A percentile compares a stretch with the other conserved stretches of the same genome.
Evolutionary conservation across 2,797 vertebrate species (phyloP).

Genomic region (Hirundo rustica): DNA sequence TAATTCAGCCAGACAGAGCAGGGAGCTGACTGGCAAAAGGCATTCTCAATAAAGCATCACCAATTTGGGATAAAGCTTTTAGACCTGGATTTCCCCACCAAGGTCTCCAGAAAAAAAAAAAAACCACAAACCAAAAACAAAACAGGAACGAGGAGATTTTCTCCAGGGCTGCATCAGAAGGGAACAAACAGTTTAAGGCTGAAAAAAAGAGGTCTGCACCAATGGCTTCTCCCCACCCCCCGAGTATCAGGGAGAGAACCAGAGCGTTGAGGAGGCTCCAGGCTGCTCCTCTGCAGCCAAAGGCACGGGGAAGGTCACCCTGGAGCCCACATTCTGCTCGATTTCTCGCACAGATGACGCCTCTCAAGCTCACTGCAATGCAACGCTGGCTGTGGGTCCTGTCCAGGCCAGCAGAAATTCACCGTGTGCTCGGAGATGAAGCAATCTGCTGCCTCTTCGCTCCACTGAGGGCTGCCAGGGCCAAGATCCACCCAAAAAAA

Average conservation of each 20-base stretch:
- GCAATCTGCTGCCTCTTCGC: not conserved
- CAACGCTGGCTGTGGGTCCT: not conserved
- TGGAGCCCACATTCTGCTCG: not conserved
- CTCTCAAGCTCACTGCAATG: conserved; percentile 10
- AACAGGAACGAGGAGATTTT: fast-evolving
- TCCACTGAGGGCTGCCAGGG: not conserved
- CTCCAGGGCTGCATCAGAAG: not conserved
- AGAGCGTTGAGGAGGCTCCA: not conserved
- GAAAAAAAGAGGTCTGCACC: not conserved
- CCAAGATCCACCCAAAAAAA: not conserved
- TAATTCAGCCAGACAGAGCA: not conserved
- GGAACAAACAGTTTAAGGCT: not conserved
- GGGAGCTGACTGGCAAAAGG: not conserved
- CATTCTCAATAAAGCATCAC: not conserved
- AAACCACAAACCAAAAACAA: too few relatives aligned
- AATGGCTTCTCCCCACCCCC: not conserved
- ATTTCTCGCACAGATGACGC: not conserved
- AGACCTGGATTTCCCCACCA: not conserved
- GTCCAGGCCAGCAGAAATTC: not conserved
- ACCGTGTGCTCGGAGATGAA: not conserved
- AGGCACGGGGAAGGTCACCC: not conserved
- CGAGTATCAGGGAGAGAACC: not conserved
- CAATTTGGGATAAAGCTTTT: not conserved
- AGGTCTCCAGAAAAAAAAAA: not conserved
- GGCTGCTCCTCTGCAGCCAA: not conserved